A percentile compares a stretch with the other conserved stretches of the same genome.
Conservation (phyloP, 2,113 vertebrate genomes). For the Eulemur macaco region DNA sequence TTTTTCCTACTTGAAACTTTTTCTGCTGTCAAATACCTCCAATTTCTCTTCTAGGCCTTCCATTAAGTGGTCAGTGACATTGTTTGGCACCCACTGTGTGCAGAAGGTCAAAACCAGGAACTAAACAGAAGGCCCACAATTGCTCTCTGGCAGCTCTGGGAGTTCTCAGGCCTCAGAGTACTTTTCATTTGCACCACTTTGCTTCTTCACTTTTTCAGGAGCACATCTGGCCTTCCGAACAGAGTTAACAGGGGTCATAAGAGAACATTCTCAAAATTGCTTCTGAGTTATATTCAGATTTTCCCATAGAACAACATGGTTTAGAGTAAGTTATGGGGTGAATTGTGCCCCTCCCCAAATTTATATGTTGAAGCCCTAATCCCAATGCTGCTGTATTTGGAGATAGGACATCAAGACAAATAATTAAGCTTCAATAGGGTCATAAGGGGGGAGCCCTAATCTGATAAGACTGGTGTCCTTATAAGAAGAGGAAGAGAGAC, state of each 20-base stretch:
- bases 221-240: background rate
- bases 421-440: background rate
- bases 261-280: slow-evolving; percentile 23
- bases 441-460: background rate
- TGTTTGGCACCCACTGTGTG: background rate
- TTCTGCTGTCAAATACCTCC: background rate
- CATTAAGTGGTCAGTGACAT: background rate
- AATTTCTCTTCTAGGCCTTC: background rate
- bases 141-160: background rate
- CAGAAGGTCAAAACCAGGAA: background rate
- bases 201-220: background rate
- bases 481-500: background rate
- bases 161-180: background rate
- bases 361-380: background rate
- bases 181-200: background rate
- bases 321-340: background rate
- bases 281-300: slow-evolving; percentile 8
- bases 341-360: background rate
- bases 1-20: background rate
- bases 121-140: background rate
- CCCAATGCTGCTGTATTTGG: background rate
- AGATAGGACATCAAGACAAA: background rate
- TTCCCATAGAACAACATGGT: background rate
- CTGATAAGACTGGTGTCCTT: background rate
- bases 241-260: background rate